These are phyloP conservation scores for Leucophora obtusa DNA, from an alignment of 2,888 invertebrate genomes.

Conservation along the genomic window DNA sequence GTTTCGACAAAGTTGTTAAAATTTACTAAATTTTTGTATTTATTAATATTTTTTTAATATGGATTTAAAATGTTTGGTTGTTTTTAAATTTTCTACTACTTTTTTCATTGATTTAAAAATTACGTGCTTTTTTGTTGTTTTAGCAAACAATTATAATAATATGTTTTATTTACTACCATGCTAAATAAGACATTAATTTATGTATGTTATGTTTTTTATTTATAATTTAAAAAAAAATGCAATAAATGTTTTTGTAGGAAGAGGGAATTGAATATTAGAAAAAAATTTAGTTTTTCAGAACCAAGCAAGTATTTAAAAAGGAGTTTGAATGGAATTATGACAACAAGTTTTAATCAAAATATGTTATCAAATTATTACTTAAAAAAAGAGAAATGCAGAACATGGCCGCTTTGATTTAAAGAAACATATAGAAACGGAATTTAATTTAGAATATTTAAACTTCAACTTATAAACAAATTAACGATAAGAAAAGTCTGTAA, in stretches of 20 bases:
- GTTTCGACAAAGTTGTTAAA: conserved; percentile 27
- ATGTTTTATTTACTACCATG: conserved; percentile 29
- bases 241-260: neutral
- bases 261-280: neutral
- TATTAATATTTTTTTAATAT: conserved; percentile 14
- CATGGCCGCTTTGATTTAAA: too few relatives aligned
- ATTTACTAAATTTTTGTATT: conserved; percentile 23
- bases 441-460: too few relatives aligned
- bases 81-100: conserved; percentile 24
- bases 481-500: too few relatives aligned
- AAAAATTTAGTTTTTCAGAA: neutral
- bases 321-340: neutral
- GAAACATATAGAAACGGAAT: too few relatives aligned
- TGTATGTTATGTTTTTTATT: conserved; percentile 23
- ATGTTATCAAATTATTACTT: too few relatives aligned
- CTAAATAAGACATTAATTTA: conserved; percentile 51
- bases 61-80: conserved; percentile 19
- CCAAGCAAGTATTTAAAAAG: neutral
- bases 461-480: too few relatives aligned
- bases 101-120: conserved; percentile 17
- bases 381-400: too few relatives aligned
- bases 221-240: neutral
- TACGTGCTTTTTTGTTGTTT: conserved; percentile 11
- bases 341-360: too few relatives aligned
- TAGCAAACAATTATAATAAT: conserved; percentile 33